A percentile compares a stretch with the other conserved stretches of the same genome.
Conservation (phyloP, 2,113 vertebrate species). For the Beaufortia kweichowensis region DNA sequence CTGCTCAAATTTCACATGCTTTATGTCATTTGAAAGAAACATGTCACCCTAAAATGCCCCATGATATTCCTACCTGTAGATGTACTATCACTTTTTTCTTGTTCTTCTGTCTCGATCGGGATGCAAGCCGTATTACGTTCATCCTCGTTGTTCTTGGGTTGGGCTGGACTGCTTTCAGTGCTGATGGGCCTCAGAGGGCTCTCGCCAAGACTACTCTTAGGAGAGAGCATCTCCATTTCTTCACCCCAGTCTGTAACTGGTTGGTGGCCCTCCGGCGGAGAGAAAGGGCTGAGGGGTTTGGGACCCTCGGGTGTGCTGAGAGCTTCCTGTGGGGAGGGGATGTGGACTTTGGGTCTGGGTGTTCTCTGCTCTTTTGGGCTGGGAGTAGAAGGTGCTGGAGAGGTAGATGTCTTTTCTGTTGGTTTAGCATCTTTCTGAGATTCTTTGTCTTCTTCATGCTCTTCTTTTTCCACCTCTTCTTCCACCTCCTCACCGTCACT, state of each 20-base stretch:
- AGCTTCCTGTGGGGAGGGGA: conserved; percentile 53
- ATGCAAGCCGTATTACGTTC: conserved; percentile 2
- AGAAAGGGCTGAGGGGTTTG: conserved; percentile 79
- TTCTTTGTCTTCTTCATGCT: conserved; percentile 58
- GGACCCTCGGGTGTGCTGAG: conserved; percentile 62
- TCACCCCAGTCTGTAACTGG: conserved; percentile 88
- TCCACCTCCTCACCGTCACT: conserved; percentile 62
- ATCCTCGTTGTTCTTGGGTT: conserved; percentile 42
- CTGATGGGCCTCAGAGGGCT: conserved; percentile 65
- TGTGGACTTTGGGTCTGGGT: conserved; percentile 66
- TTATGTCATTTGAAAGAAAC: too few species aligned
- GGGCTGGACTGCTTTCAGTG: conserved; percentile 60
- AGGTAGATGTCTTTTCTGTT: conserved; percentile 44
- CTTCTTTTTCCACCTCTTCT: conserved; percentile 51
- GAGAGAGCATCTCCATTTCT: conserved; percentile 87
- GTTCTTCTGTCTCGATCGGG: conserved; percentile 30
- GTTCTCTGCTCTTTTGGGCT: conserved; percentile 71
- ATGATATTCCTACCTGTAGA: conserved; percentile 41
- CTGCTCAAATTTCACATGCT: too few species aligned
- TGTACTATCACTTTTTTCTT: conserved; percentile 38
- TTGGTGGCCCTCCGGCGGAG: conserved; percentile 69
- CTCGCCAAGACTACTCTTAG: conserved; percentile 70
- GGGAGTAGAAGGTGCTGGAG: conserved; percentile 39
- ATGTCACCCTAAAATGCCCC: too few species aligned
- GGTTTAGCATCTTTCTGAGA: conserved; percentile 50